Evolutionary conservation across 2,797 vertebrate genomes (phyloP).

Genomic region (Paedocypris micromegethes): DNA sequence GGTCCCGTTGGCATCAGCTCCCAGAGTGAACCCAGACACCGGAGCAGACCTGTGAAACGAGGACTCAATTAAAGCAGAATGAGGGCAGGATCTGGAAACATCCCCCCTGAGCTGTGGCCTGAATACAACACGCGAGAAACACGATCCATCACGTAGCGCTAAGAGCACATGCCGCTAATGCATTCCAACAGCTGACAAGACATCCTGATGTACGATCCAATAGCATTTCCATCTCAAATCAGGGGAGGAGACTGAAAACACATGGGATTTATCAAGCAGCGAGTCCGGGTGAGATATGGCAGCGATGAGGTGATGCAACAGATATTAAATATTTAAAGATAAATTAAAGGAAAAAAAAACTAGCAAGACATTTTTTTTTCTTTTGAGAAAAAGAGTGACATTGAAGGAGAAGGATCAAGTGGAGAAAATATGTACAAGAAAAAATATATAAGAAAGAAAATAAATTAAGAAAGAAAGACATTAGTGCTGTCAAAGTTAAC

Average conservation of each 20-base stretch:
- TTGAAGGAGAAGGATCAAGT: not conserved
- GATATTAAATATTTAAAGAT: constrained; percentile 6
- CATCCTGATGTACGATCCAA: constrained; percentile 31
- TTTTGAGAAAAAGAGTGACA: not conserved
- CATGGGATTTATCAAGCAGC: constrained; percentile 11
- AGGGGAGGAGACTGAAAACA: constrained; percentile 16
- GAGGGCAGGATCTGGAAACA: constrained; percentile 57
- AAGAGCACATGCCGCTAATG: constrained; percentile 32
- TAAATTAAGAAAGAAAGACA: too few species aligned
- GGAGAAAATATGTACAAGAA: not conserved
- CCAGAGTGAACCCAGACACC: constrained; percentile 57
- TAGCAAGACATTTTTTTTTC: not conserved
- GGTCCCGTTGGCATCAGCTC: constrained; percentile 36
- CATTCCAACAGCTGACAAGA: constrained; percentile 37
- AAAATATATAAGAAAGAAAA: too few species aligned
- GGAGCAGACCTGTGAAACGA: constrained; percentile 61
- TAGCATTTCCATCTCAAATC: constrained; percentile 23
- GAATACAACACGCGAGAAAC: constrained; percentile 58
- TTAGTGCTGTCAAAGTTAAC: too few species aligned
- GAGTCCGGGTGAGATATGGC: constrained; percentile 20
- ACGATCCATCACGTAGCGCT: constrained; percentile 29
- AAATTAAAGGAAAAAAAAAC: not conserved
- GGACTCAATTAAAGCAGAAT: constrained; percentile 75
- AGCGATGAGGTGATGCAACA: constrained; percentile 4
- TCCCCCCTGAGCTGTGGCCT: constrained; percentile 56